Evolutionary conservation across 2,113 vertebrate species (phyloP).

Genomic region (Ptychochromis oligacanthus): DNA sequence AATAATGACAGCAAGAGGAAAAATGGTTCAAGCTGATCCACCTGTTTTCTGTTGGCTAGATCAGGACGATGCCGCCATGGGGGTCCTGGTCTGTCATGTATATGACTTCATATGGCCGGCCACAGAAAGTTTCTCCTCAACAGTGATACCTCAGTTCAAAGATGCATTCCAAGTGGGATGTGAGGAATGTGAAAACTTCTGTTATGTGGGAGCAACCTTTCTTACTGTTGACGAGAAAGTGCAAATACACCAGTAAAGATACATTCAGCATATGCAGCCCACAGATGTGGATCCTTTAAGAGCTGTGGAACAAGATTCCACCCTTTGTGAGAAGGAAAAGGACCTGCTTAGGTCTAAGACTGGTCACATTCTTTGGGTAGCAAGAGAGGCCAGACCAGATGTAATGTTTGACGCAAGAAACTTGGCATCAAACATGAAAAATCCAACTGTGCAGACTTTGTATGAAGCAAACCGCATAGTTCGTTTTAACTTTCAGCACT

Average conservation of each 20-base stretch:
- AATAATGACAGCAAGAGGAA: background rate
- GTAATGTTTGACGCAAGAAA: background rate
- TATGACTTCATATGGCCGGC: background rate
- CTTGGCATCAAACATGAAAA: background rate
- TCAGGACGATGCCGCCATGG: background rate
- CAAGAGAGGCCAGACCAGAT: background rate
- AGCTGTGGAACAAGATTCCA: no score
- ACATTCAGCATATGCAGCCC: no score
- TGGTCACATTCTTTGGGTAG: no score
- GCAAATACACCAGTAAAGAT: background rate
- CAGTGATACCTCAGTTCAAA: background rate
- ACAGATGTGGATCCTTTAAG: no score
- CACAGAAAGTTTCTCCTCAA: background rate
- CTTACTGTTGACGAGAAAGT: background rate
- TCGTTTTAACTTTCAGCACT: no score
- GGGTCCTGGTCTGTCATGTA: background rate
- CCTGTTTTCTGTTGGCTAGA: background rate
- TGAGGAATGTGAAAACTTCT: background rate
- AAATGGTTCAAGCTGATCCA: background rate
- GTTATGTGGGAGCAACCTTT: background rate
- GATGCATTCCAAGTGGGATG: background rate
- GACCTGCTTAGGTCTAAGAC: background rate
- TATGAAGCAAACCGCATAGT: background rate
- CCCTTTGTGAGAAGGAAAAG: no score
- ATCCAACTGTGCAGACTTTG: background rate